Conservation (phyloP, 2,888 invertebrate genomes). For the Hirtodrosophila trivittata region DNA sequence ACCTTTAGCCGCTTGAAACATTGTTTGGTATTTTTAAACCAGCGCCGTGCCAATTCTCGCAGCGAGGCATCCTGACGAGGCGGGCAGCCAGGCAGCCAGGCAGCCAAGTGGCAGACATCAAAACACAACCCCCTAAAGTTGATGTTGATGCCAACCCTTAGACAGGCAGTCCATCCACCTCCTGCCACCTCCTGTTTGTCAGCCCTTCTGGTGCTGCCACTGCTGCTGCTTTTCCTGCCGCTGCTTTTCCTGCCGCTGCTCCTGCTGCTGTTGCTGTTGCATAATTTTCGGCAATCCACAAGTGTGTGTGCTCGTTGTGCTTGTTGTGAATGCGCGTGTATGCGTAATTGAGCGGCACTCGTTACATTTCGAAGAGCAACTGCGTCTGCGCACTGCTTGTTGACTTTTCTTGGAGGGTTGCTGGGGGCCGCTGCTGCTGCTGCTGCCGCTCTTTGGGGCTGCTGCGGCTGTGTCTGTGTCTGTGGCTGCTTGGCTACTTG, state of each 20-base stretch:
- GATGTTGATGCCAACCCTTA: slow-evolving; percentile 46
- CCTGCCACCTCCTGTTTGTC: not conserved
- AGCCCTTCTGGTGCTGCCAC: not conserved
- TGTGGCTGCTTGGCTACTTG: slow-evolving; percentile 70
- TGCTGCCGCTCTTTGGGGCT: not conserved
- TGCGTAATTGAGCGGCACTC: slow-evolving; percentile 38
- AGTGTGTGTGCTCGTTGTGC: slow-evolving; percentile 78
- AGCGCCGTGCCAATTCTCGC: slow-evolving; percentile 23
- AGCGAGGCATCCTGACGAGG: slow-evolving; percentile 24
- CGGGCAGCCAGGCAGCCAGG: slow-evolving; percentile 35
- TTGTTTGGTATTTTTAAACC: slow-evolving; percentile 33
- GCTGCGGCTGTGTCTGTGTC: slow-evolving; percentile 11
- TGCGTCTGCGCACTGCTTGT: slow-evolving; percentile 41
- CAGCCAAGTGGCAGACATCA: slow-evolving; percentile 75
- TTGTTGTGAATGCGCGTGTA: slow-evolving; percentile 44
- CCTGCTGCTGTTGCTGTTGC: slow-evolving; percentile 66
- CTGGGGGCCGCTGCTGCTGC: not conserved
- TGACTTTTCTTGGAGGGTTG: not conserved
- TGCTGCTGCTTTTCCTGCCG: not conserved
- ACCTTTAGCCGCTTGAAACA: slow-evolving; percentile 5
- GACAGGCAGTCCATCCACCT: slow-evolving; percentile 6
- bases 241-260: slow-evolving; percentile 14
- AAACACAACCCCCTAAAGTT: slow-evolving; percentile 57
- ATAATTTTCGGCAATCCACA: slow-evolving; percentile 81
- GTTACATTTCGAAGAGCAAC: slow-evolving; percentile 39